Percentiles rank a stretch among this genome's conserved stretches.
Conservation (phyloP, 2,797 vertebrate species). For the Smutsia gigantea region DNA sequence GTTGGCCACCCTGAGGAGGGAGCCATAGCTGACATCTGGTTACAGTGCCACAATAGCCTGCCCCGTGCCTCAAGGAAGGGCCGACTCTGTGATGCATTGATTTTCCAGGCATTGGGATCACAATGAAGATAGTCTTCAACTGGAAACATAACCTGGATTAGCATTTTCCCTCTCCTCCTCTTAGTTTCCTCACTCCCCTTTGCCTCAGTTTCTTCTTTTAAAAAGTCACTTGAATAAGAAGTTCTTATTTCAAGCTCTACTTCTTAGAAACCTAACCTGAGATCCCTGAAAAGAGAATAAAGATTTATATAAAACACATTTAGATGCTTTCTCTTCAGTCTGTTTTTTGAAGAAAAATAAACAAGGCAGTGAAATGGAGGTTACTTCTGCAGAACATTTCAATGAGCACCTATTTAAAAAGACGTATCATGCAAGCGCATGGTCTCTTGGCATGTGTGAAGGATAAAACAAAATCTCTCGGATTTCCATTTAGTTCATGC, state of each 20-base stretch:
- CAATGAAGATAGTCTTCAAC: background rate
- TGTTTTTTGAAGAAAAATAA: background rate
- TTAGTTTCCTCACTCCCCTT: background rate
- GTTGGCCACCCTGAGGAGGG: background rate
- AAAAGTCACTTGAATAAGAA: background rate
- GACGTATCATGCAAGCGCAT: background rate
- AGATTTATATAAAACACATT: background rate
- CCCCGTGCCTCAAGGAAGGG: background rate
- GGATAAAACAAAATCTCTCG: background rate
- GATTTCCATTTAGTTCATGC: background rate
- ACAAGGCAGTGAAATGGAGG: background rate
- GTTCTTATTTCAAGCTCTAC: background rate
- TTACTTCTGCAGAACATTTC: background rate
- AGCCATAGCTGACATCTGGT: background rate
- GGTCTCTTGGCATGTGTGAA: background rate
- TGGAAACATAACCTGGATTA: background rate
- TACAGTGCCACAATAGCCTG: background rate
- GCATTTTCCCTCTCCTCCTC: background rate
- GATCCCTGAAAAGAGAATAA: background rate
- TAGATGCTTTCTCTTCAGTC: background rate
- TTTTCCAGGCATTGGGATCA: background rate
- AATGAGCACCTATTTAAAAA: background rate
- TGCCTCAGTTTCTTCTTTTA: background rate
- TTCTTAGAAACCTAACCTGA: background rate
- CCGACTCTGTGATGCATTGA: background rate